A percentile compares a stretch with the other conserved stretches of the same genome.
These are phyloP conservation scores for Drosophila watanabei DNA, from an alignment of 1,140 invertebrate genomes.

Conservation along the genomic window DNA sequence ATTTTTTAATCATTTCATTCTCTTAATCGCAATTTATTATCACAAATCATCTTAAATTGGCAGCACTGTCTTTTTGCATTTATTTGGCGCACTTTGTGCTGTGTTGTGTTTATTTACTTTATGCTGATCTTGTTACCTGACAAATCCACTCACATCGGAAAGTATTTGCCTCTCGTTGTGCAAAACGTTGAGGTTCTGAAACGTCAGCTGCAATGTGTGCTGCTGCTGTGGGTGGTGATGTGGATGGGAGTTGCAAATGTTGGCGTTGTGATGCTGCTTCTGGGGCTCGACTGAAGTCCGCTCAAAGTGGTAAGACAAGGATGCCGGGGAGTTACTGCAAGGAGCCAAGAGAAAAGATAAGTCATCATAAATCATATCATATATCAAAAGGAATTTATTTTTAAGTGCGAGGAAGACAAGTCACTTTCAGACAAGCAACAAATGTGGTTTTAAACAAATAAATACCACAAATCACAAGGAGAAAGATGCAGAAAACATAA, in stretches of 20 bases:
- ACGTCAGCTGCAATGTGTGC: constrained; percentile 90
- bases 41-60: constrained; percentile 10
- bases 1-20: background rate
- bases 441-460: background rate
- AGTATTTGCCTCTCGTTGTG: constrained; percentile 88
- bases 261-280: constrained; percentile 45
- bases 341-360: background rate
- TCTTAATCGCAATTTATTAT: background rate
- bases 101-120: constrained; percentile 33
- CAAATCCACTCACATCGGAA: constrained; percentile 90
- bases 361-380: too few species aligned
- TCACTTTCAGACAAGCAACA: background rate
- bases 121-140: constrained; percentile 86
- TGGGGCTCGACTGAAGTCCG: constrained; percentile 17
- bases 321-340: constrained; percentile 30
- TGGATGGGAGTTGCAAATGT: constrained; percentile 76
- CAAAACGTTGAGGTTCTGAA: constrained; percentile 88
- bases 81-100: constrained; percentile 7
- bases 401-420: background rate
- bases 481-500: background rate
- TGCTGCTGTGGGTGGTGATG: constrained; percentile 63
- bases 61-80: constrained; percentile 10
- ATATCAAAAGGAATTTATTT: background rate
- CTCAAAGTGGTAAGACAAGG: constrained; percentile 85
- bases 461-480: background rate